These are phyloP conservation scores for Cryptotermes secundus DNA, from an alignment of 1,140 invertebrate genomes.

Conservation along the genomic window DNA sequence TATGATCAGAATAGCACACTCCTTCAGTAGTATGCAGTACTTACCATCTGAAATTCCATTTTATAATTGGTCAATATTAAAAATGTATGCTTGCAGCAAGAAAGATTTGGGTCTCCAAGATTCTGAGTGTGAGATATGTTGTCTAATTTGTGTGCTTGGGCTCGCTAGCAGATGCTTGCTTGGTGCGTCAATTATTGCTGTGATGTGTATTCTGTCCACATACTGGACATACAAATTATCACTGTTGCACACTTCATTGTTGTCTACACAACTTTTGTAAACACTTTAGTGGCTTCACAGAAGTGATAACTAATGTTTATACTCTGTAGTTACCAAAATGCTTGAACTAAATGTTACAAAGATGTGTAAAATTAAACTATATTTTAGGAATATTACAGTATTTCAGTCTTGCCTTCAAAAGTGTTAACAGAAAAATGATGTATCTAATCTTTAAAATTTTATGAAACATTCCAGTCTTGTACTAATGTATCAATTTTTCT, in stretches of 20 bases:
- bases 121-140: neutral
- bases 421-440: neutral
- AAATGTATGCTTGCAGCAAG: neutral
- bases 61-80: neutral
- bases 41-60: neutral
- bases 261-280: neutral
- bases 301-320: neutral
- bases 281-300: neutral
- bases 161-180: neutral
- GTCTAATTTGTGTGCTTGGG: neutral
- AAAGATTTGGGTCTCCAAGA: neutral
- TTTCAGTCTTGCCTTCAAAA: neutral
- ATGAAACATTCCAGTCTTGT: neutral
- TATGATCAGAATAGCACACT: neutral
- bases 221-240: neutral
- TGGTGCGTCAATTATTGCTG: neutral
- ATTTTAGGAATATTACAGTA: neutral
- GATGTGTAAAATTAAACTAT: neutral
- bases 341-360: neutral
- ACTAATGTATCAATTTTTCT: neutral
- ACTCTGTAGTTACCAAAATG: neutral
- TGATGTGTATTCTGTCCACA: neutral
- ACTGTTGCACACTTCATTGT: neutral
- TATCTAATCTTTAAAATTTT: neutral
- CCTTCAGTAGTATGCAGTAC: neutral